Base-by-base conservation (phyloP, 2,113 vertebrate genomes). In the Emydocephalus ijimae region DNA sequence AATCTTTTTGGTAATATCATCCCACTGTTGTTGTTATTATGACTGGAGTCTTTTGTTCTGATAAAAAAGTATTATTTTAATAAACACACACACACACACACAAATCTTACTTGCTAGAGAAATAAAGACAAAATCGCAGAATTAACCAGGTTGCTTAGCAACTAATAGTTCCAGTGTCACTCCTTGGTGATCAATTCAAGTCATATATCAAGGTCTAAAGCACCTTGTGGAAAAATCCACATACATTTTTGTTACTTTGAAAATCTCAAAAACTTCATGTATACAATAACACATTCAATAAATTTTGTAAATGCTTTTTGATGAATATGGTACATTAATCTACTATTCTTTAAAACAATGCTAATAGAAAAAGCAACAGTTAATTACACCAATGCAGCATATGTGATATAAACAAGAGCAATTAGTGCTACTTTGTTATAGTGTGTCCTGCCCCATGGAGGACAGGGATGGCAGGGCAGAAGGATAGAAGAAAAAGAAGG, bases 131-230 rank as follows among this genome's bases (percentile, higher is more conserved):
- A 97, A 97, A 97, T 94, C 89, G 97, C 95, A 95, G 97, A 97
- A 97, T 97, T 96, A 96, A 93, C 92, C 20, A 88, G 90, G 98
- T 98, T 98, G 97, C 98, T 98, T 97, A 94, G 98, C 98, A 98
- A 98, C 98, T 93, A 26, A 89, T 93, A 93, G 95, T 95, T 94
- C 96, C 92, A 93, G 95, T 96, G 97, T 94, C 94, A 96, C 96
- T 96, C 92, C 95, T 95, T 95, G 95, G 95, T 95, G 97, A 98
- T 98, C 97, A 97, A 96, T 97, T 96, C 95, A 91, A 95, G 95
- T 96, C 97, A 98, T 98, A 97, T 97, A 97, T 93, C 93, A 94
- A 96, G 95, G 95, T 92, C 94, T 96, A 94, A 95, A 96, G 92
- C 94, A 95, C 94, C 94, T 96, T 57, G 97, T 93, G 92, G 91